These are phyloP conservation scores for Callimorpha dominula DNA, from an alignment of 2,888 invertebrate species.

Conservation along the genomic window DNA sequence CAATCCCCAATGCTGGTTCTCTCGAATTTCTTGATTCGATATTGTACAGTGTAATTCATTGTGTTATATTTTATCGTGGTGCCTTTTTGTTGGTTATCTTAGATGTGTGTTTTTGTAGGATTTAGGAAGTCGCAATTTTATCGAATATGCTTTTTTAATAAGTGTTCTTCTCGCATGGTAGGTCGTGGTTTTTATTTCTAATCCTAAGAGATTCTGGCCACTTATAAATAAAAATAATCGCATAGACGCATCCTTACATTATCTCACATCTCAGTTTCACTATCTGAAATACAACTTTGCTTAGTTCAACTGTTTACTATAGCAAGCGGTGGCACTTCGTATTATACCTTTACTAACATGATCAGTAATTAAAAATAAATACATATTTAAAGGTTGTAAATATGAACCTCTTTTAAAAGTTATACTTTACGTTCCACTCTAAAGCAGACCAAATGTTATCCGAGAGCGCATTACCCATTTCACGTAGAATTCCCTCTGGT, in stretches of 20 bases:
- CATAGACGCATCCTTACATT: background rate
- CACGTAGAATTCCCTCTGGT: slow-evolving; percentile 15
- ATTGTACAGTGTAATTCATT: slow-evolving; percentile 54
- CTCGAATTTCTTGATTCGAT: slow-evolving; percentile 60
- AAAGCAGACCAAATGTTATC: slow-evolving; percentile 5
- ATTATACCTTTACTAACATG: background rate
- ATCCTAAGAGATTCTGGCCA: background rate
- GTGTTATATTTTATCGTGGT: slow-evolving; percentile 53
- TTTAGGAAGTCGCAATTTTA: slow-evolving; percentile 18
- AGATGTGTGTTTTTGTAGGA: slow-evolving; percentile 40
- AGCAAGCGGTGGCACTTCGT: background rate
- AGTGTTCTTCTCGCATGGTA: background rate
- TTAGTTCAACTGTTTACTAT: background rate
- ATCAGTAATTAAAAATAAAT: background rate
- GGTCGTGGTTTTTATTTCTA: background rate
- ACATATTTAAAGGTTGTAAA: background rate
- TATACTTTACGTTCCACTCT: background rate
- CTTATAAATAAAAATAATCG: background rate
- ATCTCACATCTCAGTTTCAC: background rate
- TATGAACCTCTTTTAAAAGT: background rate
- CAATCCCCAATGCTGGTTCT: slow-evolving; percentile 53
- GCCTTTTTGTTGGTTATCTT: slow-evolving; percentile 45
- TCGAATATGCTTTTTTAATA: background rate
- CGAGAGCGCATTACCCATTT: slow-evolving; percentile 17
- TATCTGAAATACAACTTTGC: background rate